Conservation (phyloP, 2,888 invertebrate species). For the Apoda limacodes region DNA sequence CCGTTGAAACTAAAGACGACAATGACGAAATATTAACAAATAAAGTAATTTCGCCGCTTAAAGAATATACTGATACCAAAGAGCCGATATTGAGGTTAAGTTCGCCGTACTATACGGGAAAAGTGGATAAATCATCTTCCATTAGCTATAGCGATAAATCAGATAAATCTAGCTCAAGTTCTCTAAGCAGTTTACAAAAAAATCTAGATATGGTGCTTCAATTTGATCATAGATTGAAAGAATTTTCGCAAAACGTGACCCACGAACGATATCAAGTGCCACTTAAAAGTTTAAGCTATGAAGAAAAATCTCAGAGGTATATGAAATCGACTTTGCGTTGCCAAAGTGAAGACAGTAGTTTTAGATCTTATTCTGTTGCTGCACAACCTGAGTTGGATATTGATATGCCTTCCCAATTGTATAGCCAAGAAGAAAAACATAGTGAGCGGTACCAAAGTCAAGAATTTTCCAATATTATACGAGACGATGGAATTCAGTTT, state of each 20-base stretch:
- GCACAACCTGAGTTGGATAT: constrained; percentile 69
- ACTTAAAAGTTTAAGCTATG: constrained; percentile 62
- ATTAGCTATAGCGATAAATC: constrained; percentile 64
- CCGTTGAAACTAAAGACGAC: constrained; percentile 24
- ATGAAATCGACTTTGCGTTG: constrained; percentile 65
- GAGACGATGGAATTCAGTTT: constrained; percentile 49
- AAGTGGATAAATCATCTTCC: constrained; percentile 60
- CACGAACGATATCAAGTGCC: constrained; percentile 48
- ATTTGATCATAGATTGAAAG: constrained; percentile 48
- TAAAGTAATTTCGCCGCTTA: constrained; percentile 33
- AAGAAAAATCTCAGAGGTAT: constrained; percentile 54
- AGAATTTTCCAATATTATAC: constrained; percentile 67
- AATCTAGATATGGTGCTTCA: constrained; percentile 48
- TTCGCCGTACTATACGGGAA: constrained; percentile 38
- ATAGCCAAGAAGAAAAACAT: constrained; percentile 72
- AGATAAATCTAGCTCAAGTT: constrained; percentile 65
- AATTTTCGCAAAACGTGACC: constrained; percentile 35
- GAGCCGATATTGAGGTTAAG: constrained; percentile 47
- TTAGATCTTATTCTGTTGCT: constrained; percentile 47
- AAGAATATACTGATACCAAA: constrained; percentile 28
- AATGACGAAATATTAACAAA: too few relatives aligned
- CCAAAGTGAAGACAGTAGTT: constrained; percentile 71
- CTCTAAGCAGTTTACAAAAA: constrained; percentile 59
- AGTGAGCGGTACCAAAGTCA: constrained; percentile 75
- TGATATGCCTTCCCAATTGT: constrained; percentile 66